Evolutionary conservation across 2,888 invertebrate genomes (phyloP), one percentile per base, ranked within the genome.

Genomic region (Mylabris sibirica): DNA sequence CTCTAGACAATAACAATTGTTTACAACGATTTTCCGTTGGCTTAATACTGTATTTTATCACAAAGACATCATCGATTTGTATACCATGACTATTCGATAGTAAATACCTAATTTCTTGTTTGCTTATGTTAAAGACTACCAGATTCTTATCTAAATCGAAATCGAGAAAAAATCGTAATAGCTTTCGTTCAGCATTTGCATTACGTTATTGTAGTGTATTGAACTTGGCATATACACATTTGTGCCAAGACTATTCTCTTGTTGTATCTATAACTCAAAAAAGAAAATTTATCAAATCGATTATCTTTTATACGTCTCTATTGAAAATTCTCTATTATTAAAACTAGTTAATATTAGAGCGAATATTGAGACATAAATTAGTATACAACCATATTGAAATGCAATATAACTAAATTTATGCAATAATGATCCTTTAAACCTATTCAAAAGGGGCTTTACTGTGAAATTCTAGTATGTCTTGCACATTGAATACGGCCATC

Each of bases 141-240:
- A 69, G 72, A 74, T 73, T 49, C 69, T 63, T 69, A 74, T 74
- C 73, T 74, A 72, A 74, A 74, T 74, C 74, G 74, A 74, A 74
- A 70, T 67, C 72, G 63, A 64, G 72, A 74, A 74, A 74, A 73
- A 74, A 72, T 71, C 70, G 71, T 74, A 74, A 73, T 74, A 69
- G 73, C 72, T 73, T 70, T 67, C 70, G 70, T 69, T 72, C 72
- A 73, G 73, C 73, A 30, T 74, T 73, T 73, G 68, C 73, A 74
- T 73, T 71, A 69, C 72, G 70, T 70, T 72, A 69, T 72, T 70
- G 69, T 70, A 66, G 72, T 59, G 64, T 64, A 63, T 66, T 64
- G 64, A 26, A 66, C 12, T 53, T 53, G 53, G 53, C 22, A 20
- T 5, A 24, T 12, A 24, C 22, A 12, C 20, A 22, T 22, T 22